Base-by-base conservation (phyloP, 2,113 vertebrate genomes). In the Mastomys coucha region DNA sequence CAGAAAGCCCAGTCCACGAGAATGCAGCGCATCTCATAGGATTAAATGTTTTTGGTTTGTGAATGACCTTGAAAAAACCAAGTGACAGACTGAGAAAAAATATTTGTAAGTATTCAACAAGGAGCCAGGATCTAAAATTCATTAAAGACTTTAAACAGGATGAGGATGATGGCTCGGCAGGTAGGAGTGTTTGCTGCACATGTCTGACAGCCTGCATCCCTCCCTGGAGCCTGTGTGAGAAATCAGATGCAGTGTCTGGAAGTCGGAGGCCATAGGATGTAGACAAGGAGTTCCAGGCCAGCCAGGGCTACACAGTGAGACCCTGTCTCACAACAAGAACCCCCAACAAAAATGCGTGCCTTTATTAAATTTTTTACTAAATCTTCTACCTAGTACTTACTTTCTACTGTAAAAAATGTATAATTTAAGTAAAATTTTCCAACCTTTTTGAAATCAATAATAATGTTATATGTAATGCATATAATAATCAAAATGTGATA, bases 71-170 rank as follows among this genome's bases (percentile, higher is more conserved):
- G 14, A 60, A 69, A n/a, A 36, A 75, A 85, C 72, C 60, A 45
- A 88, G n/a, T 76, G 95, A 13, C 63, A 31, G 36, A 67, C 53
- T 88, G 20, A 67, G 56, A 77, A 67, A 49, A 56, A 45, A 39
- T 87, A 77, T 82, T 89, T 90, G 69, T 45, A 82, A n/a, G 19
- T 84, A 67, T 51, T 49, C 63, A 91, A 69, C 58, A 87, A 94
- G 60, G 26, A 58, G 53, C 20, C 60, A 85, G 12, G 70, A 78
- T 67, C 76, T 85, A 42, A 39, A 80, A 26, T 73, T 69, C 4
- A 20, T 75, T 65, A 78, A 86, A 75, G 76, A 65, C 56, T 42
- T 77, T 90, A 67, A 69, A 13, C 36, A 75, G 17, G 95, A 11
- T 51, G 26, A 91, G 76, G 36, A 49, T 85, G 33, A 85, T 36